Percentiles rank a stretch among this genome's conserved stretches.
Conservation (phyloP, 2,888 invertebrate species). For the Andrena minutula region DNA sequence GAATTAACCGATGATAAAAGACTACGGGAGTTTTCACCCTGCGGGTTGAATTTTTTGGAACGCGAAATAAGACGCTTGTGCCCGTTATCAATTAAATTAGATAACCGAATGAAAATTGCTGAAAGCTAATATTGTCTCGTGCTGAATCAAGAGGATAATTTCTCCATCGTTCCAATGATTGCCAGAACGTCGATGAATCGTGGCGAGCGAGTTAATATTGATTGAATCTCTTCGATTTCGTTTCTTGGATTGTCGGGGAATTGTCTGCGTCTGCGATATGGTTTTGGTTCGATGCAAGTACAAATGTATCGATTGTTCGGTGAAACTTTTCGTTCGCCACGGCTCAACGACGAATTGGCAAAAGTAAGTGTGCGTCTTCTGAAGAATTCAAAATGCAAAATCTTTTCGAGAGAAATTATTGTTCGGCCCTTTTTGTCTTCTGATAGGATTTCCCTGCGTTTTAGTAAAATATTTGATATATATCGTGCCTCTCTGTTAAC, state of each 20-base stretch:
- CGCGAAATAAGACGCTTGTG: too few relatives aligned
- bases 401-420: conserved; percentile 15
- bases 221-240: conserved; percentile 16
- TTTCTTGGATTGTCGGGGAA: conserved; percentile 54
- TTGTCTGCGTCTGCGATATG: conserved; percentile 44
- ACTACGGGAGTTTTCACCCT: too few relatives aligned
- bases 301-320: conserved; percentile 48
- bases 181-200: conserved; percentile 20
- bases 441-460: conserved; percentile 25
- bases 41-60: too few relatives aligned
- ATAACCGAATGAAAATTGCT: too few relatives aligned
- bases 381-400: too few relatives aligned
- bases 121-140: too few relatives aligned
- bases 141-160: background rate
- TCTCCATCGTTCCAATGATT: background rate
- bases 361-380: background rate
- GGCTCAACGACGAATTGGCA: conserved; percentile 15
- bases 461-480: conserved; percentile 72
- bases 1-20: too few relatives aligned
- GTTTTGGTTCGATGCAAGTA: conserved; percentile 3
- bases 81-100: too few relatives aligned
- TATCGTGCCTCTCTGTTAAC: conserved; percentile 39
- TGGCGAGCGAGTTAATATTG: conserved; percentile 1
- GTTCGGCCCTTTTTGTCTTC: conserved; percentile 8
- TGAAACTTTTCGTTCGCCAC: conserved; percentile 2